phyloP scores from a whole-genome alignment of 2,113 vertebrate genomes.

The Peromyscus californicus region DNA sequence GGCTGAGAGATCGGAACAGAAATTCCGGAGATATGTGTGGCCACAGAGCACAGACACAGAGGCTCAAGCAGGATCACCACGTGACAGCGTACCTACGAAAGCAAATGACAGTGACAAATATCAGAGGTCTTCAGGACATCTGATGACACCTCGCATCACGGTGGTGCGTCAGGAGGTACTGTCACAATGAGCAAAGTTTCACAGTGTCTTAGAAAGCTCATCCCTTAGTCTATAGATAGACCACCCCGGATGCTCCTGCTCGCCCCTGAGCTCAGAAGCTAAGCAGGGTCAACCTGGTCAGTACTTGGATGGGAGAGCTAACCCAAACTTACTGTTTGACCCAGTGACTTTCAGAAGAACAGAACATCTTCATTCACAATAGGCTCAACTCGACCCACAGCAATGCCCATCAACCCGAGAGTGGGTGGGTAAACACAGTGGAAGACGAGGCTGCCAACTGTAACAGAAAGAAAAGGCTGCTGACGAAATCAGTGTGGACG shows the following conservation, averaged over 20 bases:
- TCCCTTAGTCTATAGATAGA: background rate
- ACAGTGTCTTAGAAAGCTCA: background rate
- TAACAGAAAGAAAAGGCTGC: background rate
- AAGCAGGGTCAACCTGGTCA: background rate
- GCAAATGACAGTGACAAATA: no score
- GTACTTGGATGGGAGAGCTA: background rate
- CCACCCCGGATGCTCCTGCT: fast-evolving
- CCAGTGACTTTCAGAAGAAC: background rate
- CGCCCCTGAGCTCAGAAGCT: background rate
- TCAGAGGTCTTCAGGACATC: background rate
- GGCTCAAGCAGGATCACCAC: background rate
- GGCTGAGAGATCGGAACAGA: background rate
- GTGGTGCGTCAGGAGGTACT: no score
- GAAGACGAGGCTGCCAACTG: no score
- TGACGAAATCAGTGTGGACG: background rate
- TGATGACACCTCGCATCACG: fast-evolving
- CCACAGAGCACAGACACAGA: background rate
- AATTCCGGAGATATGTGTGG: background rate
- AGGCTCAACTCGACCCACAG: background rate
- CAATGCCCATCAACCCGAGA: fast-evolving
- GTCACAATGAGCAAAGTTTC: background rate
- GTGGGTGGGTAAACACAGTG: background rate
- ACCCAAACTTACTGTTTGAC: background rate
- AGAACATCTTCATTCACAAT: background rate
- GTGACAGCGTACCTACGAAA: no score